These are phyloP conservation scores for Drosophila athabasca DNA, from an alignment of 1,140 invertebrate species.

Conservation along the genomic window DNA sequence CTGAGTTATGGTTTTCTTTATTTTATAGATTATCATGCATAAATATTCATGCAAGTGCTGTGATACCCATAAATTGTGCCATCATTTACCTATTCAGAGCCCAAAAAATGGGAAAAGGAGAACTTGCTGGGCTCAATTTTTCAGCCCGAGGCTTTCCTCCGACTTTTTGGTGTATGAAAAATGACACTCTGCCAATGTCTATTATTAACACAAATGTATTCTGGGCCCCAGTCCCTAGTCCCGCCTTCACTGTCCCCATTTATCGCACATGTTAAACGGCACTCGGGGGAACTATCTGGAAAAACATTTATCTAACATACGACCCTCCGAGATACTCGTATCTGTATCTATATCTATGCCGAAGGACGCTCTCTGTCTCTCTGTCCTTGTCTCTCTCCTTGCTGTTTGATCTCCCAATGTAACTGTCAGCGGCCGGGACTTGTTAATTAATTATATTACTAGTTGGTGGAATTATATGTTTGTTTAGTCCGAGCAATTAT, in stretches of 20 bases:
- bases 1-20: constrained; percentile 26
- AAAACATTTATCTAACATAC: constrained; percentile 49
- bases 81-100: constrained; percentile 28
- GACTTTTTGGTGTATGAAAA: constrained; percentile 57
- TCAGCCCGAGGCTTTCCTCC: constrained; percentile 17
- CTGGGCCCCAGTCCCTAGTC: constrained; percentile 10
- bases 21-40: constrained; percentile 28
- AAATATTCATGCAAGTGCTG: constrained; percentile 44
- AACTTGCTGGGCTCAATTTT: constrained; percentile 27
- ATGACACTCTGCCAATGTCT: constrained; percentile 70
- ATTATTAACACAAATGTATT: constrained; percentile 78
- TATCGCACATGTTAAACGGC: constrained; percentile 75
- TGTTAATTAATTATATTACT: constrained; percentile 60
- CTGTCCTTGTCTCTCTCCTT: too few species aligned
- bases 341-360: constrained; percentile 12
- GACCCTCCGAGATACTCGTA: constrained; percentile 16
- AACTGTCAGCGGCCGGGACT: constrained; percentile 52
- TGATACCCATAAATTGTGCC: constrained; percentile 44
- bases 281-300: constrained; percentile 68
- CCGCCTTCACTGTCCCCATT: constrained; percentile 60
- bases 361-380: constrained; percentile 38
- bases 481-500: constrained; percentile 32
- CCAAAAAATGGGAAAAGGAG: background rate
- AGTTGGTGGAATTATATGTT: constrained; percentile 22
- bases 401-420: constrained; percentile 43